Evolutionary conservation across 2,888 invertebrate species (phyloP).

Genomic region (Schrankia costaestrigalis): DNA sequence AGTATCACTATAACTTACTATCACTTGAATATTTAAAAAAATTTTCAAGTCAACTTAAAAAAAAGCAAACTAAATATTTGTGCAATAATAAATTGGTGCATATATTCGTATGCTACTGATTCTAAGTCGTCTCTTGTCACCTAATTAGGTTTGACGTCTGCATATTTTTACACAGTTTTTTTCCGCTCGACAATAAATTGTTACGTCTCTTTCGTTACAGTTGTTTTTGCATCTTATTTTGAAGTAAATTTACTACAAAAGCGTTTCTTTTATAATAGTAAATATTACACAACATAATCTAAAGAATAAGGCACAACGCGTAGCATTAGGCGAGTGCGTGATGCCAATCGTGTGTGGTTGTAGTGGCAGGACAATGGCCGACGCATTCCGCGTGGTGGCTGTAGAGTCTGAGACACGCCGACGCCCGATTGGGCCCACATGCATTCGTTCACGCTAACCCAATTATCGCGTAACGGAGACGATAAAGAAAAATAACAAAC

Average conservation of each 20-base stretch:
- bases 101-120: too few relatives aligned
- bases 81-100: too few relatives aligned
- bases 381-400: constrained; percentile 39
- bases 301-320: too few relatives aligned
- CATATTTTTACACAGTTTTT: constrained; percentile 19
- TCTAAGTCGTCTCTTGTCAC: constrained; percentile 19
- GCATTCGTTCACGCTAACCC: constrained; percentile 73
- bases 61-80: not conserved
- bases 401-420: constrained; percentile 71
- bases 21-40: too few relatives aligned
- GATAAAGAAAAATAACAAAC: constrained; percentile 81
- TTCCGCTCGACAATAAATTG: constrained; percentile 10
- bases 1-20: too few relatives aligned
- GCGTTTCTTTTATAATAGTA: constrained; percentile 4
- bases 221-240: constrained; percentile 6
- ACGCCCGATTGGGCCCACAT: constrained; percentile 77
- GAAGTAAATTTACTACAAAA: too few relatives aligned
- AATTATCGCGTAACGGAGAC: constrained; percentile 80
- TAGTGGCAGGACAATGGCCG: constrained; percentile 57
- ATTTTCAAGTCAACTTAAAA: too few relatives aligned
- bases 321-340: not conserved
- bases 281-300: too few relatives aligned
- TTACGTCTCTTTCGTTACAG: constrained; percentile 2
- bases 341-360: constrained; percentile 1
- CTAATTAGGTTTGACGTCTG: constrained; percentile 28